Evolutionary conservation across 2,797 vertebrate species (phyloP).

Genomic region (Scarus forsteni): DNA sequence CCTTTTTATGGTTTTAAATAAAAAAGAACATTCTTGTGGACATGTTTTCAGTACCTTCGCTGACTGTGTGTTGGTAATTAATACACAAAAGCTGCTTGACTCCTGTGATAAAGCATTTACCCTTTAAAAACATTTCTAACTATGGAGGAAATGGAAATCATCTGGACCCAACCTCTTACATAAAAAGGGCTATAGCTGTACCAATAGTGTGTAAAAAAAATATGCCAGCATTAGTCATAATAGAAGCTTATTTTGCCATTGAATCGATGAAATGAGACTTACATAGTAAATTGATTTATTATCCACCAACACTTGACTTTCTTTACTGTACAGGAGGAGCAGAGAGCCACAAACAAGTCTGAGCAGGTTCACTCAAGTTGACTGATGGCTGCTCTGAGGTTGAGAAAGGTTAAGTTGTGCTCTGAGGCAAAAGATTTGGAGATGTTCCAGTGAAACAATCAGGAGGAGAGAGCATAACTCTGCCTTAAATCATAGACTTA

Average conservation of each 20-base stretch:
- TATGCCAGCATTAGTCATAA: neutral
- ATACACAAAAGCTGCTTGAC: too few species aligned
- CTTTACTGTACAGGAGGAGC: conserved; percentile 9
- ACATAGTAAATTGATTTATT: neutral
- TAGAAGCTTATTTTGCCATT: neutral
- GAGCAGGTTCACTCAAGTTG: conserved; percentile 32
- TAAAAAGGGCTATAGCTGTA: too few species aligned
- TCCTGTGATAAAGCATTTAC: too few species aligned
- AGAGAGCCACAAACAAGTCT: conserved; percentile 33
- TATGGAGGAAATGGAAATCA: too few species aligned
- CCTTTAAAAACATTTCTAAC: too few species aligned
- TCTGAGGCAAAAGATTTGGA: conserved; percentile 29
- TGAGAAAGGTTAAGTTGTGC: conserved; percentile 24
- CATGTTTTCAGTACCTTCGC: too few species aligned
- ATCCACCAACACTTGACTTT: conserved; percentile 5
- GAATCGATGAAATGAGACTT: neutral
- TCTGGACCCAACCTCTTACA: too few species aligned
- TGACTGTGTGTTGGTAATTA: too few species aligned
- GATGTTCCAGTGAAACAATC: neutral
- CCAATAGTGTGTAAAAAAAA: too few species aligned
- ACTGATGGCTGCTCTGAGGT: conserved; percentile 18
- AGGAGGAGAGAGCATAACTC: conserved; percentile 3
- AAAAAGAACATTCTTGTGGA: too few species aligned
- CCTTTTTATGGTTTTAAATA: too few species aligned
- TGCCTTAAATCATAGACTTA: neutral